Evolutionary conservation across 2,113 vertebrate genomes (phyloP), one percentile per base, ranked within the genome.

Genomic region (Monopterus albus): DNA sequence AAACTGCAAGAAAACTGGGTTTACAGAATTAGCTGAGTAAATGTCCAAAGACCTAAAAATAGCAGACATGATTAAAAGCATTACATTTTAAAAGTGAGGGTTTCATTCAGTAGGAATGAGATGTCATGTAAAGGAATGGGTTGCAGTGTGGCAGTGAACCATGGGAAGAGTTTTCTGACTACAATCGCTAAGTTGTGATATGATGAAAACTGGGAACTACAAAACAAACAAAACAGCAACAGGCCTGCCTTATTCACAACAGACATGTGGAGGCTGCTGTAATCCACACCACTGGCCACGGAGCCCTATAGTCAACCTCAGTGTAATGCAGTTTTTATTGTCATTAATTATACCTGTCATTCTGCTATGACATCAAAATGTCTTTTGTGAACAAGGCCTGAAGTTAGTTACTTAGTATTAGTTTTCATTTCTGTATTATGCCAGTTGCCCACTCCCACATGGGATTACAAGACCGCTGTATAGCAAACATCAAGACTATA

Each of bases 101-200:
- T 84, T 79, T 79, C 74, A 75, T 77, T 79, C 26, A 42, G 63
- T 61, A 76, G 70, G 76, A 87, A 87, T 66, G 71, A 67, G 55
- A 61, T 67, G 73, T 53, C 35, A 62, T 61, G 84, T 70, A 33
- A 68, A 79, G 68, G 38, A 79, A 68, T 59, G 45, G 18, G 14
- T 42, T 40, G 45, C 46, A 63, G 31, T 17, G 64, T 65, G 59
- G 72, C 57, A 66, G 61, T 50, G 58, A 75, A 55, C 57, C 49
- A 65, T 23, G 38, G 57, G 38, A 65, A 46, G 38, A 84, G 51
- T 23, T 28, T 75, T 85, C 80, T 88, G 91, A 94, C 90, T 83
- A 90, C 75, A 72, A 90, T 82, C 85, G 71, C 36, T 83, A 73
- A 66, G 46, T 63, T 58, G 87, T 91, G 91, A 92, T 86, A 7